phyloP scores from a whole-genome alignment of 2,113 vertebrate species.

The Ammodramus savannarum region DNA sequence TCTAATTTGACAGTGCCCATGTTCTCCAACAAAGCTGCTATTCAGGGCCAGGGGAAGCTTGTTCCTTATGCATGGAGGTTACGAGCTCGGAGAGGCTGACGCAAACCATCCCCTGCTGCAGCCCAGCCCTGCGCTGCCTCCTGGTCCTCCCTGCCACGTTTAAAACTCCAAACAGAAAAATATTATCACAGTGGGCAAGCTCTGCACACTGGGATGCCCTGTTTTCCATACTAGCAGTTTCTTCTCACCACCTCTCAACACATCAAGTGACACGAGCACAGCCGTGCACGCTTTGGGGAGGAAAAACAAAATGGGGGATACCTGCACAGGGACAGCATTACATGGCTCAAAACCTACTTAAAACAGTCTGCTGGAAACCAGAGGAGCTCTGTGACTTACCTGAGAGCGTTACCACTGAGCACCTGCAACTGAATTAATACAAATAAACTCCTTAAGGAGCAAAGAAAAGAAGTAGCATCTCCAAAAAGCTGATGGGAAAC shows the following conservation, averaged over 20 bases:
- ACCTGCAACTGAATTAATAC: neutral
- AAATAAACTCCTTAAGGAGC: neutral
- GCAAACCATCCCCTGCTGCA: neutral
- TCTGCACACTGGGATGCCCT: neutral
- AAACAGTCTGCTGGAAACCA: neutral
- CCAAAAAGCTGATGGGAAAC: neutral
- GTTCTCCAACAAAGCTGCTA: slow-evolving; percentile 51
- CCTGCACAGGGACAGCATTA: neutral
- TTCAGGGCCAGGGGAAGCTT: slow-evolving; percentile 29
- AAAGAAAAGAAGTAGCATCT: neutral
- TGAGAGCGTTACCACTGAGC: fast-evolving
- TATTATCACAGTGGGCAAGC: neutral
- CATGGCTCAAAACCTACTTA: neutral
- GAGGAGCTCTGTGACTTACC: neutral
- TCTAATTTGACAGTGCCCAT: slow-evolving; percentile 11
- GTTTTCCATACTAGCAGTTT: neutral
- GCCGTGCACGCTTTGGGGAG: fast-evolving
- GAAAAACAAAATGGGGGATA: neutral
- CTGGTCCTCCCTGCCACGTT: slow-evolving; percentile 9
- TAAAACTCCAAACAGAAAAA: neutral
- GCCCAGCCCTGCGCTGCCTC: neutral
- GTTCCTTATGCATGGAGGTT: neutral
- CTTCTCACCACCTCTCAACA: neutral
- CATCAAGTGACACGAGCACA: neutral
- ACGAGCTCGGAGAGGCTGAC: slow-evolving; percentile 25